These are phyloP conservation scores for Gracilinanus agilis DNA, from an alignment of 2,113 vertebrate species.

Conservation along the genomic window DNA sequence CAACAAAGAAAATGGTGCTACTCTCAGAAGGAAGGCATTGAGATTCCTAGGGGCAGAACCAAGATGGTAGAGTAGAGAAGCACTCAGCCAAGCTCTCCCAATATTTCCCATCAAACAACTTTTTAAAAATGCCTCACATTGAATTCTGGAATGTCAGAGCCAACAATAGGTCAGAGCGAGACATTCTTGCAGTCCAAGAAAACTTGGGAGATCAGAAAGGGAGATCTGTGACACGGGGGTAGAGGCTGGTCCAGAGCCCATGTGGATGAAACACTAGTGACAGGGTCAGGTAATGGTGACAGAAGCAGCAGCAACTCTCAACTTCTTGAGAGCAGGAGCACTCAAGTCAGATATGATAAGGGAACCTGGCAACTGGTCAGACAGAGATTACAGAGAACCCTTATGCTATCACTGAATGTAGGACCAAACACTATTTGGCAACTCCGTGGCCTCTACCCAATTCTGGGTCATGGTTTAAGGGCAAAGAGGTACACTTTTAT, in stretches of 20 bases:
- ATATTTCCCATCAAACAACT: not conserved
- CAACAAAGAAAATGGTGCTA: not conserved
- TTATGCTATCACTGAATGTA: not conserved
- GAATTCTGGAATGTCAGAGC: not conserved
- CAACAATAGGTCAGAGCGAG: not conserved
- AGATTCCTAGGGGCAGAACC: not conserved
- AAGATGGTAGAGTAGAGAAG: not conserved
- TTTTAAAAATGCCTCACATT: not conserved
- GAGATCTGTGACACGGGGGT: not conserved
- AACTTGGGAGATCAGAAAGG: not conserved
- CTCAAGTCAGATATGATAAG: not conserved
- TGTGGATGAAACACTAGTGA: not conserved
- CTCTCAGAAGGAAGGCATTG: not conserved
- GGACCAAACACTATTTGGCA: not conserved
- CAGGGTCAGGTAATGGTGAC: not conserved
- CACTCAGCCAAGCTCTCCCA: not conserved
- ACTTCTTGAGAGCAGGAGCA: not conserved
- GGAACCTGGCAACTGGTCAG: not conserved
- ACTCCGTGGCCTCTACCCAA: not conserved
- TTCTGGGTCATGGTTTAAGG: not conserved
- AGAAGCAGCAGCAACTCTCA: not conserved
- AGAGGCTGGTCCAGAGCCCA: not conserved
- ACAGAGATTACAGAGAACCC: not conserved
- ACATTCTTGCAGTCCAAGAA: not conserved
- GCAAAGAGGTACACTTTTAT: not conserved